phyloP scores from a whole-genome alignment of 92 coral and sea anemone genomes.

The Zoanthus sociatus region DNA sequence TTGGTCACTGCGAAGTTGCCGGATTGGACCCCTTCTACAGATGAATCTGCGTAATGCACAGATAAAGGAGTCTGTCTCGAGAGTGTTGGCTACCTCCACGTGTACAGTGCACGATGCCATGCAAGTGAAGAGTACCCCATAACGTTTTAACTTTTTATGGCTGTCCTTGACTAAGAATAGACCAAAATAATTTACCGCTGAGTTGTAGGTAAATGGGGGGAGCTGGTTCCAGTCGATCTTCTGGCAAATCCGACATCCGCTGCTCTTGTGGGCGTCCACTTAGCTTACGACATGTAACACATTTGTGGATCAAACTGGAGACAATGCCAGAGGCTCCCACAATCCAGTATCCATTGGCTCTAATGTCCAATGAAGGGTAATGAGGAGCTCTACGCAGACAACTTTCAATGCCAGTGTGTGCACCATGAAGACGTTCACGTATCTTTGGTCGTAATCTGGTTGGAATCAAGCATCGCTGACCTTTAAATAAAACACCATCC shows the following conservation, averaged over 20 bases:
- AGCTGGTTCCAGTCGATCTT: slow-evolving; percentile 19
- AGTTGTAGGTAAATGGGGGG: slow-evolving; percentile 13
- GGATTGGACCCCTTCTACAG: slow-evolving; percentile 25
- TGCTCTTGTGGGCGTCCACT: neutral
- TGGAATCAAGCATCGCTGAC: too few relatives aligned
- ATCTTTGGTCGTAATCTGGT: too few relatives aligned
- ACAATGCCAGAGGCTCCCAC: slow-evolving; percentile 13
- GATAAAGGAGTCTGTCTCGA: slow-evolving; percentile 17
- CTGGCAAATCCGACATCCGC: slow-evolving; percentile 13
- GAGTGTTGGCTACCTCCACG: neutral
- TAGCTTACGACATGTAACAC: neutral
- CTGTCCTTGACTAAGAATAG: neutral
- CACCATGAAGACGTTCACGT: too few relatives aligned
- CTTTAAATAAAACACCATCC: too few relatives aligned
- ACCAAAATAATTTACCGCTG: slow-evolving; percentile 18
- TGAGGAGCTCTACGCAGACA: too few relatives aligned
- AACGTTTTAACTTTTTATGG: neutral
- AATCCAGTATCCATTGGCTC: slow-evolving; percentile 28
- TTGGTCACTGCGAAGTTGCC: slow-evolving; percentile 46
- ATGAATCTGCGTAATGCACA: slow-evolving; percentile 30
- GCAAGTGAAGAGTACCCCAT: neutral
- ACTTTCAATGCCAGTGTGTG: too few relatives aligned
- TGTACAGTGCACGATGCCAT: neutral
- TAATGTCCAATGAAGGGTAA: too few relatives aligned
- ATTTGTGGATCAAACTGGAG: neutral